Conservation (phyloP, 2,113 vertebrate species). For the Trochalopteron elliotii region DNA sequence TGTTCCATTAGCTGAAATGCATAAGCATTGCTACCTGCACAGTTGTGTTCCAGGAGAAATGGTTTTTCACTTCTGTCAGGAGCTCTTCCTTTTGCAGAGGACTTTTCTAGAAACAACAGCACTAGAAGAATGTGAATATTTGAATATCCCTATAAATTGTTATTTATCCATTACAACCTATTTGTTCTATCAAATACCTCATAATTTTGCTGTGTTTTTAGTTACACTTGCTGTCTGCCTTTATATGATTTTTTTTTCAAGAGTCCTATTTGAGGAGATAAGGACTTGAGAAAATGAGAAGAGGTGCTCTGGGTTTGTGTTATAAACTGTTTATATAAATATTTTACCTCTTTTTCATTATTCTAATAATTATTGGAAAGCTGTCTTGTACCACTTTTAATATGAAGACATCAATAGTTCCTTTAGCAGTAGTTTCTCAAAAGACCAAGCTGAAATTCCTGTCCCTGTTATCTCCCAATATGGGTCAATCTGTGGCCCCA, state of each 20-base stretch:
- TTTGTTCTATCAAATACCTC: background rate
- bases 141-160: background rate
- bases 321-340: background rate
- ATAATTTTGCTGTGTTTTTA: background rate
- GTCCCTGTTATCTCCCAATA: background rate
- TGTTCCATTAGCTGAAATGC: background rate
- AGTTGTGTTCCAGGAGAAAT: background rate
- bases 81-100: background rate
- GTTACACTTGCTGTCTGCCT: background rate
- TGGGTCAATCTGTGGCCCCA: background rate
- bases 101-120: background rate
- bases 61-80: accelerated
- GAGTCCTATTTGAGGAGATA: background rate
- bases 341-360: background rate
- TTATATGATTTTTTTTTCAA: background rate
- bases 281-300: background rate
- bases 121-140: background rate
- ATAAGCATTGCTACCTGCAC: background rate
- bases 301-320: background rate
- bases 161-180: background rate
- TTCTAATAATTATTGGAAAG: background rate
- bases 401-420: background rate
- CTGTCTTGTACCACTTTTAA: background rate
- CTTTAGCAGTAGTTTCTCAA: background rate
- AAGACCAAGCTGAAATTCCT: background rate